Conservation (phyloP, 2,113 vertebrate species). For the Dendrocopos noguchii region DNA sequence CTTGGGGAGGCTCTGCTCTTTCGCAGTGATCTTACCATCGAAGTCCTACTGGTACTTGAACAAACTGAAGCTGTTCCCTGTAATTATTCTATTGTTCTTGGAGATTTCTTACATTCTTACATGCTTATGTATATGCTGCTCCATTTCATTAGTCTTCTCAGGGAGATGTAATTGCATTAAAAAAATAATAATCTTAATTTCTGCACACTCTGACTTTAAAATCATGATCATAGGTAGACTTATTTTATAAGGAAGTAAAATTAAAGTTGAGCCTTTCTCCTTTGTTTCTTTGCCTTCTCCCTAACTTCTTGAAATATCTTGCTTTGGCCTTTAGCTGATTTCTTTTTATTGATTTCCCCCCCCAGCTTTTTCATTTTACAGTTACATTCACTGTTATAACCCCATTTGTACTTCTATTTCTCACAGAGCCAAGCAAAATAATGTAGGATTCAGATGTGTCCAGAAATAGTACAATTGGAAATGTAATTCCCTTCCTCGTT, state of each 20-base stretch:
- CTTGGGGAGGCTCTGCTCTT: not conserved
- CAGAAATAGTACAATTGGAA: not conserved
- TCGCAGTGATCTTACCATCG: not conserved
- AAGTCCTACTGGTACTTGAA: not conserved
- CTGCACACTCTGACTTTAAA: not conserved
- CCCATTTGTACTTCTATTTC: not conserved
- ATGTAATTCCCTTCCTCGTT: not conserved
- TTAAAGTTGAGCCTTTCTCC: not conserved
- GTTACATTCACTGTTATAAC: not conserved
- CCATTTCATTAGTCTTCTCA: not conserved
- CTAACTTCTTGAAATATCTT: not conserved
- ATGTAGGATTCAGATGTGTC: not conserved
- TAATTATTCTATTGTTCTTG: not conserved
- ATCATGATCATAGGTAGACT: not conserved
- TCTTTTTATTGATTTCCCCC: no score
- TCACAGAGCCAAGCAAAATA: not conserved
- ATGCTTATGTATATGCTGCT: not conserved
- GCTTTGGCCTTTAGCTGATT: no score
- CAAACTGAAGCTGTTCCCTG: not conserved
- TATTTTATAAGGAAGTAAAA: not conserved
- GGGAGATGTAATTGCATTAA: not conserved
- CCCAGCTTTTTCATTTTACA: not conserved
- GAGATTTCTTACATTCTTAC: not conserved
- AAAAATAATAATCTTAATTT: not conserved
- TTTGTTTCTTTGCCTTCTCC: not conserved